Percentiles rank a stretch among this genome's conserved stretches.
Evolutionary conservation across 2,888 invertebrate species (phyloP).

Genomic region (Drosophila melanocephala): DNA sequence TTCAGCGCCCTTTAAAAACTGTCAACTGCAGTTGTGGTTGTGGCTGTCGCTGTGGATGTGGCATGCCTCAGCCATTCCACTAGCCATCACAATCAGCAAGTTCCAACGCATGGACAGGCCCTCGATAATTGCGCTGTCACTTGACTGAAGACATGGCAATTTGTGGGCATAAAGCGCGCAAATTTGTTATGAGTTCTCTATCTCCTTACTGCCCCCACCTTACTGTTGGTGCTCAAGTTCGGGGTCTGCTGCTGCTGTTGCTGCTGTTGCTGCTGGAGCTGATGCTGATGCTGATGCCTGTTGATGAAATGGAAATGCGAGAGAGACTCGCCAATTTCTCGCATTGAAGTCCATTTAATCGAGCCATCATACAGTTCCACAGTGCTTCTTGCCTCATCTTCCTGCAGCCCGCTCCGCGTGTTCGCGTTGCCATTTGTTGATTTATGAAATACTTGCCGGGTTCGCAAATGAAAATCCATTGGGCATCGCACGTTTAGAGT

Average conservation of each 20-base stretch:
- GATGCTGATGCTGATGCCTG: conserved; percentile 44
- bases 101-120: conserved; percentile 47
- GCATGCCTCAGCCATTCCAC: conserved; percentile 37
- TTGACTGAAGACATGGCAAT: conserved; percentile 80
- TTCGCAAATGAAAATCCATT: conserved; percentile 75
- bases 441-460: conserved; percentile 77
- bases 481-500: conserved; percentile 48
- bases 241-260: neutral
- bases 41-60: conserved; percentile 25
- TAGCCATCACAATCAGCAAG: conserved; percentile 37
- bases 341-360: conserved; percentile 80
- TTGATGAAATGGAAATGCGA: conserved; percentile 78
- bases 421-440: conserved; percentile 67
- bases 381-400: conserved; percentile 11
- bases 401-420: conserved; percentile 14
- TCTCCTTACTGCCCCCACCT: neutral
- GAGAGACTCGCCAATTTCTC: conserved; percentile 43
- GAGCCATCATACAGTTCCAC: conserved; percentile 69
- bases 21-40: conserved; percentile 68
- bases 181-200: conserved; percentile 73
- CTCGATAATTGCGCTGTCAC: conserved; percentile 80
- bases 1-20: conserved; percentile 68
- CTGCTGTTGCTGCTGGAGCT: neutral
- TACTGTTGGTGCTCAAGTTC: conserved; percentile 4
- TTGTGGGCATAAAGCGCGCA: conserved; percentile 81